Conservation (phyloP, 2,113 vertebrate genomes). For the Bujurquina vittata region DNA sequence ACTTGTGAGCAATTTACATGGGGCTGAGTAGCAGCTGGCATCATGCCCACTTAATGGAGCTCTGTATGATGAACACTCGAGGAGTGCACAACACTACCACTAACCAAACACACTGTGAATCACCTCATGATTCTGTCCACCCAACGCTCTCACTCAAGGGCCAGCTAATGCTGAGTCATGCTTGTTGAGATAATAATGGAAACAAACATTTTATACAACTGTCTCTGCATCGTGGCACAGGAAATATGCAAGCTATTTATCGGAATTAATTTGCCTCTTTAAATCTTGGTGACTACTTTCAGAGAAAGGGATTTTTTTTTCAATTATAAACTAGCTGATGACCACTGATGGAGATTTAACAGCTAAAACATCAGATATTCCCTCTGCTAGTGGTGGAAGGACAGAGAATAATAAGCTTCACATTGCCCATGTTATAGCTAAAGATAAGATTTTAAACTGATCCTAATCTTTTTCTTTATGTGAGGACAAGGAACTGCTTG, state of each 20-base stretch:
- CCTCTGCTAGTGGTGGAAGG: not conserved
- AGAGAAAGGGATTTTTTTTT: not conserved
- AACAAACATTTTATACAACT: not conserved
- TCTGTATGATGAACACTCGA: slow-evolving; percentile 33
- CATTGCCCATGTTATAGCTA: not conserved
- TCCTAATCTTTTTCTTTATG: not conserved
- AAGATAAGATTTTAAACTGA: slow-evolving; percentile 7
- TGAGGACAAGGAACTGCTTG: not conserved
- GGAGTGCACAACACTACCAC: slow-evolving; percentile 23
- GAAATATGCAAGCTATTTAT: not conserved
- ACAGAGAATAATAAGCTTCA: not conserved
- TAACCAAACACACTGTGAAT: slow-evolving; percentile 45
- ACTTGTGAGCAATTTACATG: slow-evolving; percentile 21
- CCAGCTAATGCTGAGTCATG: slow-evolving; percentile 47
- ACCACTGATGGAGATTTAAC: not conserved
- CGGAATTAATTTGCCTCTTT: not conserved
- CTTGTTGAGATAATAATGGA: slow-evolving; percentile 39
- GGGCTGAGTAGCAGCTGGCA: slow-evolving; percentile 43
- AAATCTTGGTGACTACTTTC: not conserved
- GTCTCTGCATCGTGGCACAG: not conserved
- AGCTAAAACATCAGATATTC: not conserved
- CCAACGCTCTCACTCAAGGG: slow-evolving; percentile 13
- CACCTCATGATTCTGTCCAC: slow-evolving; percentile 28
- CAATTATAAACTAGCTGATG: not conserved
- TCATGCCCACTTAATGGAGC: slow-evolving; percentile 51